Conservation (phyloP, 2,113 vertebrate genomes). For the Tilapia sparmanii region DNA sequence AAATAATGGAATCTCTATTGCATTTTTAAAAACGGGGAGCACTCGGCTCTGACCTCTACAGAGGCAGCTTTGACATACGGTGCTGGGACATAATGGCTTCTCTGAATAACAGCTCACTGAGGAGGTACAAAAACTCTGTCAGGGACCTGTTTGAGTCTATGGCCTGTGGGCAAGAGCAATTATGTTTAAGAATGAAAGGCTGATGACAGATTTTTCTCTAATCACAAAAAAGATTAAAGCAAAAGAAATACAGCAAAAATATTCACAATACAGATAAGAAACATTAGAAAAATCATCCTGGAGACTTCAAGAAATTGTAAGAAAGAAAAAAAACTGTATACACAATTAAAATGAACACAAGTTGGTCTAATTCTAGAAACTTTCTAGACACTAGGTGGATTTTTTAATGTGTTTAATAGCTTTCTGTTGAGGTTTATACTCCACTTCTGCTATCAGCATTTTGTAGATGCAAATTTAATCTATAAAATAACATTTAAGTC, state of each 20-base stretch:
- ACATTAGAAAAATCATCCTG: background rate
- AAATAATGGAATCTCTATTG: constrained; percentile 64
- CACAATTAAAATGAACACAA: background rate
- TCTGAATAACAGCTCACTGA: constrained; percentile 18
- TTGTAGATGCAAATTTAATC: background rate
- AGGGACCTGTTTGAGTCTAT: background rate
- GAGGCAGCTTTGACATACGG: constrained; percentile 23
- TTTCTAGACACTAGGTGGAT: background rate
- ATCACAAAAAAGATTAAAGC: background rate
- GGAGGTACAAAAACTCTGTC: background rate
- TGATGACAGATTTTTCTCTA: background rate
- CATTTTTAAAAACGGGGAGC: constrained; percentile 56
- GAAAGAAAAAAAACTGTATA: background rate
- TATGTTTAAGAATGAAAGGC: background rate
- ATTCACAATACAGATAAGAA: background rate
- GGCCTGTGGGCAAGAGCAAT: background rate
- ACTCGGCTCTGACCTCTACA: constrained; percentile 38
- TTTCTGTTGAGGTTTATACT: background rate
- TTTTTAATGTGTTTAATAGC: background rate
- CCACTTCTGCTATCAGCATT: background rate
- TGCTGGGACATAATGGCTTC: constrained; percentile 36
- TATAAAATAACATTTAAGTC: background rate
- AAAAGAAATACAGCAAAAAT: background rate
- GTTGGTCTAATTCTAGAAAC: background rate
- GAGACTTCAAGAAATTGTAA: background rate